Evolutionary conservation across 1,140 invertebrate species (phyloP), one percentile per base, ranked within the genome.

Genomic region (Solenopsis invicta): DNA sequence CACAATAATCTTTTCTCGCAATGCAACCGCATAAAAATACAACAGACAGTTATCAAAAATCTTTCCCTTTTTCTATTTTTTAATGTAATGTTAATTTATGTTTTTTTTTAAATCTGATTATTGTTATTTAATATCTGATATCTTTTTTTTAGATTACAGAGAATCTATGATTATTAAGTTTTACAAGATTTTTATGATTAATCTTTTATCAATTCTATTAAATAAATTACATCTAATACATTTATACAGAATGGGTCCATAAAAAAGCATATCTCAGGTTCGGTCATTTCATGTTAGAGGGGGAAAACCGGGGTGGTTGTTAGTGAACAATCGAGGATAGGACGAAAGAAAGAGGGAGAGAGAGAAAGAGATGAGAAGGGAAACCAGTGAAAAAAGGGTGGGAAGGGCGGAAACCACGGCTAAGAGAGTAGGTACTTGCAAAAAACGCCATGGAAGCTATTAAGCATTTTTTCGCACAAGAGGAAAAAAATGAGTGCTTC

Each of bases 371-470:
- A 61, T n/a, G 41, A 4, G 54, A 18, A 16, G 13, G 45, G 16
- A 62, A 74, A 54, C 45, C 16, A 21, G 41, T 24, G 48, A 52
- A 72, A 82, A 76, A 69, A 61, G 21, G 45, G 54, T 48, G 10
- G 10, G 34, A 48, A 67, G 34, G 64, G 29, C 48, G 75, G 54
- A 74, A 82, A 82, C 80, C 67, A 59, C 54, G 41, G 67, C 67
- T 56, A 67, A 77, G 75, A 81, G 64, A 86, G 64, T 80, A 80
- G 52, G 64, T 86, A 67, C 52, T 86, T 67, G 62, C 37, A 86
- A 80, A 77, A 80, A 86, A 52, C 21, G 34, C 59, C 62, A 85
- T 75, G 50, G 50, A 66, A 86, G 62, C 75, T 78, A 66, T 66
- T 66, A 85, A 85, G 56, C 75, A 78, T 85, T 77, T 80, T 80